Percentiles rank a stretch among this genome's conserved stretches.
These are phyloP conservation scores for Geodia barretti DNA, from an alignment of 37 sponge, comb jelly and placozoan genomes.

Conservation along the genomic window DNA sequence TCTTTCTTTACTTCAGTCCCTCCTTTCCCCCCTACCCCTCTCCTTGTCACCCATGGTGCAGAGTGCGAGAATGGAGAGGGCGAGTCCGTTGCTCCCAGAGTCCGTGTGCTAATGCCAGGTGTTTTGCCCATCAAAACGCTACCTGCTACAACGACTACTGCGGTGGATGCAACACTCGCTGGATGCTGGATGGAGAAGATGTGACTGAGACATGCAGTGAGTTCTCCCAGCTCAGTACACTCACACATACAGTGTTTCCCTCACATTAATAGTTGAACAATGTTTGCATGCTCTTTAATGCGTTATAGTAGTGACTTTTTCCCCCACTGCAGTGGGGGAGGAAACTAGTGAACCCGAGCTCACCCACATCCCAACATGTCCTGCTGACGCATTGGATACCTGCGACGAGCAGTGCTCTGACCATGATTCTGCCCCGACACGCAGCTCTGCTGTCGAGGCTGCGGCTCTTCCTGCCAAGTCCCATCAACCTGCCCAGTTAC, in stretches of 20 bases:
- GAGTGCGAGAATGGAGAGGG: neutral
- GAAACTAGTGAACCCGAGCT: too few species aligned
- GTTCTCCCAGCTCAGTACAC: too few species aligned
- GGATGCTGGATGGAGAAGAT: neutral
- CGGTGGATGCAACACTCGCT: constrained; percentile 15
- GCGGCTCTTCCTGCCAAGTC: neutral
- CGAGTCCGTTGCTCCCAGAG: neutral
- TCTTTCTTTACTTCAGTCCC: too few species aligned
- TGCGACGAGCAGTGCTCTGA: neutral
- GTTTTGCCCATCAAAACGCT: constrained; percentile 1
- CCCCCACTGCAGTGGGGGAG: too few species aligned
- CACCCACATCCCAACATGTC: too few species aligned
- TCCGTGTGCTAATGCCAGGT: neutral
- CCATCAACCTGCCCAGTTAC: neutral
- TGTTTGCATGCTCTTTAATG: too few species aligned
- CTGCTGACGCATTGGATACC: neutral
- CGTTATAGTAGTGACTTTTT: too few species aligned
- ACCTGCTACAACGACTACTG: constrained; percentile 9
- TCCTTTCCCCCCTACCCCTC: too few species aligned
- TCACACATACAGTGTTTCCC: too few species aligned
- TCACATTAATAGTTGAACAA: too few species aligned
- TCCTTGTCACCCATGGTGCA: neutral
- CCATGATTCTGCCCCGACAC: neutral
- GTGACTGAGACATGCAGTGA: constrained; percentile 1
- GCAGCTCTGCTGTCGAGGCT: neutral